These are phyloP conservation scores for Cactoblastis cactorum DNA, from an alignment of 2,888 invertebrate species.

Conservation along the genomic window DNA sequence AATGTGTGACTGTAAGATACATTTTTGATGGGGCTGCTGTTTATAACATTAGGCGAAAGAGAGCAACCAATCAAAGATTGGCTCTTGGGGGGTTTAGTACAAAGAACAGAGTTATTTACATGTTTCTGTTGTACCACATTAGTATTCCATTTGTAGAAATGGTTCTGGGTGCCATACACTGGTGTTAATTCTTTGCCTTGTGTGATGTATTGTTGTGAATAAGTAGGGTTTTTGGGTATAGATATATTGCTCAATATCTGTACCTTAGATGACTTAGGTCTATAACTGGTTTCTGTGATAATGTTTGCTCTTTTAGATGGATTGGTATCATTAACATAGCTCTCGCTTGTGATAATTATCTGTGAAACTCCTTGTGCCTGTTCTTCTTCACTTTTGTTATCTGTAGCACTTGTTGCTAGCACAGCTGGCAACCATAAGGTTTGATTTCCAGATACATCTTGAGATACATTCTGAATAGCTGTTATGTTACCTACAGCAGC, in stretches of 20 bases:
- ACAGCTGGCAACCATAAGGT: slow-evolving; percentile 69
- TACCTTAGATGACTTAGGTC: slow-evolving; percentile 68
- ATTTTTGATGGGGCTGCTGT: slow-evolving; percentile 65
- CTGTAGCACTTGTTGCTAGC: slow-evolving; percentile 58
- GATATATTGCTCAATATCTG: slow-evolving; percentile 75
- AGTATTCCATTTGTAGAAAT: slow-evolving; percentile 65
- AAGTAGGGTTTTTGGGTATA: slow-evolving; percentile 63
- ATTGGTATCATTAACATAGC: slow-evolving; percentile 58
- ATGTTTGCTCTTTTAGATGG: slow-evolving; percentile 59
- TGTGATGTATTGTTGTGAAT: slow-evolving; percentile 59
- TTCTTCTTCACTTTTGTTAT: slow-evolving; percentile 60
- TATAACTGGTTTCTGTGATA: slow-evolving; percentile 62
- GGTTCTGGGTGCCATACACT: slow-evolving; percentile 64
- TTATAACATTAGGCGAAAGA: slow-evolving; percentile 55
- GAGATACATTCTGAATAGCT: slow-evolving; percentile 69
- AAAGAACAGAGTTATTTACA: slow-evolving; percentile 62
- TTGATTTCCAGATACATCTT: slow-evolving; percentile 64
- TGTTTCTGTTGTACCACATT: slow-evolving; percentile 61
- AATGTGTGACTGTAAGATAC: slow-evolving; percentile 65
- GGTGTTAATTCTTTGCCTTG: slow-evolving; percentile 62
- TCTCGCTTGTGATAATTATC: slow-evolving; percentile 71
- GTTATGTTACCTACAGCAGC: slow-evolving; percentile 68
- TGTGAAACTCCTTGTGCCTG: slow-evolving; percentile 62
- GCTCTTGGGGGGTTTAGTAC: slow-evolving; percentile 59
- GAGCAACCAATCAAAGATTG: slow-evolving; percentile 66